A percentile compares a stretch with the other conserved stretches of the same genome.
phyloP scores from a whole-genome alignment of 2,113 vertebrate genomes.

The Plecotus auritus region DNA sequence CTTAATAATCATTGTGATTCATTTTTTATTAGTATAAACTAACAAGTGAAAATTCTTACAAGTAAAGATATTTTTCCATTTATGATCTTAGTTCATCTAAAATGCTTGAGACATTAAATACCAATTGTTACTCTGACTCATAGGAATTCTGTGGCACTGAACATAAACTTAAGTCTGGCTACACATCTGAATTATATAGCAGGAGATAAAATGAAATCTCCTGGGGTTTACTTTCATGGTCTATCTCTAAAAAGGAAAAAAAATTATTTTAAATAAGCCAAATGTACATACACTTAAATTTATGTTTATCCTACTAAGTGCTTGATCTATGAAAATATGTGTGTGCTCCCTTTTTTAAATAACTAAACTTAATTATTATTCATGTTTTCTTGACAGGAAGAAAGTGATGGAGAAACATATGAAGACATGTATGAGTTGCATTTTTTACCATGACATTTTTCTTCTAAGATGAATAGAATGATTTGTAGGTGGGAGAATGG shows the following conservation, averaged over 20 bases:
- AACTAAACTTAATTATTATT: constrained; percentile 27
- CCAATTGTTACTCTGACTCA: background rate
- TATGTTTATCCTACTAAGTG: background rate
- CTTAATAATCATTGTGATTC: constrained; percentile 20
- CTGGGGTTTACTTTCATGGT: background rate
- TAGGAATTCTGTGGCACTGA: background rate
- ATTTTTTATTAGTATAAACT: background rate
- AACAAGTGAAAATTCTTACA: constrained; percentile 34
- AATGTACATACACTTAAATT: background rate
- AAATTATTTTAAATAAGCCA: background rate
- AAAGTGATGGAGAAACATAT: constrained; percentile 88
- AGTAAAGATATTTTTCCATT: constrained; percentile 4
- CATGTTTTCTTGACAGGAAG: constrained; percentile 76
- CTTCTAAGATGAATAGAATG: background rate
- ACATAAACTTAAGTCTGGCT: background rate
- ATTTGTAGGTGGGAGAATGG: background rate
- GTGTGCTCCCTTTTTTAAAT: background rate
- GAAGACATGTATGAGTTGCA: constrained; percentile 86
- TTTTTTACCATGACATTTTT: constrained; percentile 14
- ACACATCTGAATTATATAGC: background rate
- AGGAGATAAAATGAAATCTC: background rate
- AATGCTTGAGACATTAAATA: background rate
- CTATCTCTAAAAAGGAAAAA: background rate
- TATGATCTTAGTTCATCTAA: constrained; percentile 36
- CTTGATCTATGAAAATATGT: background rate